Evolutionary conservation across 2,888 invertebrate species (phyloP).

Genomic region (Trissoscelio sp.): DNA sequence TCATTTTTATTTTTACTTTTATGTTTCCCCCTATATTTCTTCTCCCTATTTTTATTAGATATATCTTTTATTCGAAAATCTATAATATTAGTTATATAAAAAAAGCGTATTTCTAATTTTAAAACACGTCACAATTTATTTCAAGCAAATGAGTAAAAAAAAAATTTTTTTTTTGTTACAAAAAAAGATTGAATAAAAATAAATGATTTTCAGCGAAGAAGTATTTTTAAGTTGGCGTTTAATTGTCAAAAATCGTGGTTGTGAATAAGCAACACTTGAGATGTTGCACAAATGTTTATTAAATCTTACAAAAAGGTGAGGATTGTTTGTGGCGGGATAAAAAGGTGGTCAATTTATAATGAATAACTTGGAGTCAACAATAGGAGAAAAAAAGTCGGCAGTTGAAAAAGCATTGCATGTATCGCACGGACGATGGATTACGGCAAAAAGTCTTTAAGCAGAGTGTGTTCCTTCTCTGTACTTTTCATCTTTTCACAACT

Average conservation of each 20-base stretch:
- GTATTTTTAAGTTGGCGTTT: not conserved
- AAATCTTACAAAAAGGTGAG: conserved; percentile 1
- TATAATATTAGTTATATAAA: too few species aligned
- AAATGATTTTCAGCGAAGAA: not conserved
- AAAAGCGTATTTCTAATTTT: too few species aligned
- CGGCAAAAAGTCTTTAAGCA: conserved; percentile 35
- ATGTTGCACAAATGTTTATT: not conserved
- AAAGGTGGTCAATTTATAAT: conserved; percentile 36
- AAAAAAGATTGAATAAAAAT: not conserved
- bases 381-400: conserved; percentile 22
- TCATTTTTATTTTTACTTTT: too few species aligned
- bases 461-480: conserved; percentile 32
- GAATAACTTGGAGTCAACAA: conserved; percentile 26
- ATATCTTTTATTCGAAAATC: too few species aligned
- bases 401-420: conserved; percentile 11
- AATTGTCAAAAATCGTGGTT: not conserved
- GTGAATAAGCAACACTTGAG: not conserved
- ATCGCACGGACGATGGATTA: conserved; percentile 40
- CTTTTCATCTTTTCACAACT: conserved; percentile 50
- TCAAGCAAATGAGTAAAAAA: not conserved
- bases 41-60: too few species aligned
- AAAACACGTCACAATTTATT: not conserved
- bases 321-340: not conserved
- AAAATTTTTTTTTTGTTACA: not conserved
- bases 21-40: too few species aligned